Base-by-base conservation (phyloP, 1,140 invertebrate species). In the Drosophila triauraria region DNA sequence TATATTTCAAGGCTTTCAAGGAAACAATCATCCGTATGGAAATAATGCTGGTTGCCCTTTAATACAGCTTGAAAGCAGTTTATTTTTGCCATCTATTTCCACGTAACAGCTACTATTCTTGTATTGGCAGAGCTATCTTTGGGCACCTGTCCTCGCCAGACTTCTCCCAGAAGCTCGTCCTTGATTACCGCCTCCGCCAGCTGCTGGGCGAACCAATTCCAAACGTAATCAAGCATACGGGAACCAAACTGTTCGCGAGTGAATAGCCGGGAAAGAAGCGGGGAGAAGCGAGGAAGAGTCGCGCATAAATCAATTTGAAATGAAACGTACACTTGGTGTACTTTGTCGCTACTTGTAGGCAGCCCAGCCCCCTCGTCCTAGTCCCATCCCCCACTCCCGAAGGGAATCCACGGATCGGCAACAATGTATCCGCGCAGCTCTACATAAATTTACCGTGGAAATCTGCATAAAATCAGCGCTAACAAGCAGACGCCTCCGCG, bases 391-490 rank as follows among this genome's bases (percentile, higher is more conserved):
- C 59, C 25, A 8, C 25, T 40, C 25, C 50, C 62, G 40, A 43
- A 64, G 35, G n/a, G 61, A 58, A 25, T 77, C 43, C 57, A 25
- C 42, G 65, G 75, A 70, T 78, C 57, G 57, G 67, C 75, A 57
- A 87, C 84, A 81, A 78, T 80, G 84, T 88, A 81, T 80, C 80
- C 72, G 85, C 63, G 64, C 51, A 87, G 85, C 74, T 88, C 72
- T 80, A 87, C 84, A 87, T 87, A 87, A 87, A 87, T 87, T 81
- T 84, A 78, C 77, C 51, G 69, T 62, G 78, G 56, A 90, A 87
- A 87, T 88, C 84, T 87, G 84, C 84, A 87, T 87, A 87, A 87
- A 87, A 87, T 87, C 84, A 87, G 78, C 80, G 84, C 84, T 90
- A 87, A 87, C 84, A 87, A 88, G 74, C 75, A 78, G 75, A 69